Evolutionary conservation across 2,113 vertebrate genomes (phyloP).

Genomic region (Verasper variegatus): DNA sequence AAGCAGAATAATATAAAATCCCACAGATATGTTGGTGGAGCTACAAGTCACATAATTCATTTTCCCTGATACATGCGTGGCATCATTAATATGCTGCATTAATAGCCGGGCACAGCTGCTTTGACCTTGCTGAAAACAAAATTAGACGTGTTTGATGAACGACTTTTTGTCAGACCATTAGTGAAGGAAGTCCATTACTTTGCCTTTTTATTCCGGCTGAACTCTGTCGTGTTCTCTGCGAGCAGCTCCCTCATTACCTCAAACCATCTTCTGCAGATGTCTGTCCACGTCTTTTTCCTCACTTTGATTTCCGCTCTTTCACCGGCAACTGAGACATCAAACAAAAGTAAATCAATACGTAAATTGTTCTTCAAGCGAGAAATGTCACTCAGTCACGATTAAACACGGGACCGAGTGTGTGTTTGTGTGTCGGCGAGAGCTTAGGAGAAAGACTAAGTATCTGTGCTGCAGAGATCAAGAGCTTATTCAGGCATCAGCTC

Average conservation of each 20-base stretch:
- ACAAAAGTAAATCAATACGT: background rate
- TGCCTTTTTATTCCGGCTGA: too few species aligned
- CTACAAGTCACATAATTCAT: background rate
- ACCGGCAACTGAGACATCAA: background rate
- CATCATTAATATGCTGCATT: background rate
- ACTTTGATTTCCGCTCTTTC: background rate
- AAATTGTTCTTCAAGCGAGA: background rate
- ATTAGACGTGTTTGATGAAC: conserved; percentile 1
- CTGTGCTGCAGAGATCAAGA: conserved; percentile 42
- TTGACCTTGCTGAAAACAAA: conserved; percentile 1
- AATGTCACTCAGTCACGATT: background rate
- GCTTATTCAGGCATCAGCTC: conserved; percentile 40
- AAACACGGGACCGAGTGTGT: conserved; percentile 11
- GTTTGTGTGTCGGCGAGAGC: conserved; percentile 9
- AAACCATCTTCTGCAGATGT: background rate
- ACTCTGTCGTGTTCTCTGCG: background rate
- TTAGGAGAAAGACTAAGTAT: conserved; percentile 17
- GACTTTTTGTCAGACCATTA: conserved; percentile 1
- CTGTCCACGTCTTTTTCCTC: background rate
- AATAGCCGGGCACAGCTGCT: too few species aligned
- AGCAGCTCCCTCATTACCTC: background rate
- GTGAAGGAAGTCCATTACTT: background rate
- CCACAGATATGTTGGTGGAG: too few species aligned
- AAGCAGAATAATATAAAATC: too few species aligned
- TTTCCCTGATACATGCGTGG: background rate